Percentiles rank a stretch among this genome's conserved stretches.
Evolutionary conservation across 2,888 invertebrate species (phyloP).

Genomic region (Hypercompe scribonia): DNA sequence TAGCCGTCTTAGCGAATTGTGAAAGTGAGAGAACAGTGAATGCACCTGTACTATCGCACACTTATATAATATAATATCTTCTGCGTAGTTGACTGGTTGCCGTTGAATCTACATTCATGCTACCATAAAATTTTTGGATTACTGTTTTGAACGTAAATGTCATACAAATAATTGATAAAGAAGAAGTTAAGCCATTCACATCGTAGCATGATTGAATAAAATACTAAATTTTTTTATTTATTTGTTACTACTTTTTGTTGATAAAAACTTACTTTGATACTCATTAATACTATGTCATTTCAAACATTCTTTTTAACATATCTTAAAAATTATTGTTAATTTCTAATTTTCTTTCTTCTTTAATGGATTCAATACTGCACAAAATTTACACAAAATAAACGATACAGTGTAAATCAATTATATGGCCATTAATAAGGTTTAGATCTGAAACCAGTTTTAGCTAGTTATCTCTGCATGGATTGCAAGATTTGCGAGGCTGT

Average conservation of each 20-base stretch:
- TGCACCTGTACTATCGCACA: no score
- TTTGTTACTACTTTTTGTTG: no score
- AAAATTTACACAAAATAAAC: not conserved
- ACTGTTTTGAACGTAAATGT: no score
- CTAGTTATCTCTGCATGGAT: not conserved
- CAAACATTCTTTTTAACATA: not conserved
- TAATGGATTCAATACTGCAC: not conserved
- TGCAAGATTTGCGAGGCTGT: not conserved
- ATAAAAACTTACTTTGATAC: not conserved
- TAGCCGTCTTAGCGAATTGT: no score
- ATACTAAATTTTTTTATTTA: not conserved
- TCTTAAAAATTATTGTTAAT: not conserved
- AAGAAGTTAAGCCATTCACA: no score
- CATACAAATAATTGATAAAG: no score
- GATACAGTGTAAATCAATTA: not conserved
- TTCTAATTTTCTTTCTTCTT: not conserved
- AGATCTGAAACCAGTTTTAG: not conserved
- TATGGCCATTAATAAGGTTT: not conserved
- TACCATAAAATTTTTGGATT: no score
- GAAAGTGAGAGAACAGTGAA: no score
- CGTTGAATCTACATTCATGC: no score
- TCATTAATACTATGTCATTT: not conserved
- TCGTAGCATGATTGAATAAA: no score
- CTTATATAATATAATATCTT: no score
- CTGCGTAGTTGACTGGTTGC: no score